Conservation (phyloP, 1,140 invertebrate genomes). For the Helicoverpa zea region DNA sequence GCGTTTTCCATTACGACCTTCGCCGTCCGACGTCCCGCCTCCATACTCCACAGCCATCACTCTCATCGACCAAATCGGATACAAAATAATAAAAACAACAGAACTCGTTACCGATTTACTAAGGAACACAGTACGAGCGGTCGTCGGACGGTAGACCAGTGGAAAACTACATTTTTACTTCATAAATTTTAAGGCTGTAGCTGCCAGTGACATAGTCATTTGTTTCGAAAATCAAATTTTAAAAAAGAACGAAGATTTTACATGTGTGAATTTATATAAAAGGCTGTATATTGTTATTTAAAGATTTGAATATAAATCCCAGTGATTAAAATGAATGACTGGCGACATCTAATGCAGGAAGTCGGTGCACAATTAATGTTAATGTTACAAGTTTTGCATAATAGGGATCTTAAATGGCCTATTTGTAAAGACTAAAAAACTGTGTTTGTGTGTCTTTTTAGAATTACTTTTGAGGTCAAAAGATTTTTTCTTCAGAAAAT, state of each 20-base stretch:
- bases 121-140: slow-evolving; percentile 83
- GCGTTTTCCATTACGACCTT: slow-evolving; percentile 67
- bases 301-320: background rate
- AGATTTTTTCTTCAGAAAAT: too few species aligned
- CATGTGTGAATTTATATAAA: background rate
- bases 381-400: too few species aligned
- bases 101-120: slow-evolving; percentile 83
- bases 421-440: too few species aligned
- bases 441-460: too few species aligned
- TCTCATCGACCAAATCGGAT: slow-evolving; percentile 84
- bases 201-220: background rate
- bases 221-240: slow-evolving; percentile 4
- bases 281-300: background rate
- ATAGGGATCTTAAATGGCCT: too few species aligned
- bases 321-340: background rate
- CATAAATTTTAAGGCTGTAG: background rate
- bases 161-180: slow-evolving; percentile 28
- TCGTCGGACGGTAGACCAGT: slow-evolving; percentile 71
- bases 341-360: too few species aligned
- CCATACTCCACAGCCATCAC: slow-evolving; percentile 82
- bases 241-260: background rate
- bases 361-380: too few species aligned
- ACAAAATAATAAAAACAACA: slow-evolving; percentile 85
- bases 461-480: too few species aligned
- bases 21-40: slow-evolving; percentile 56